phyloP scores from a whole-genome alignment of 2,113 vertebrate species.

The Scatophagus argus region DNA sequence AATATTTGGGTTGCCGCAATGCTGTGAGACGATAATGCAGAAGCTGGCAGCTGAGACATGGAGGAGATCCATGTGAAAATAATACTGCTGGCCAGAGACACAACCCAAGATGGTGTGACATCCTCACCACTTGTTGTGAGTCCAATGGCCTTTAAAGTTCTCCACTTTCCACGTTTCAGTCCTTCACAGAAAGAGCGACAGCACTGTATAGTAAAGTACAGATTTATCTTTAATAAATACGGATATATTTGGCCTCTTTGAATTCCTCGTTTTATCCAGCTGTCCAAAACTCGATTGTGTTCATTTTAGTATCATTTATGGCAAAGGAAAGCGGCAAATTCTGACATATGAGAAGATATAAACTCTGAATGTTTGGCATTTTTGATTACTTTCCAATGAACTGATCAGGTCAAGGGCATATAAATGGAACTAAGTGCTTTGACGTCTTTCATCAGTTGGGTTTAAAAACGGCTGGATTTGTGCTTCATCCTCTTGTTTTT shows the following conservation, averaged over 20 bases:
- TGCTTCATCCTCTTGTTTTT: background rate
- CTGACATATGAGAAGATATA: too few relatives aligned
- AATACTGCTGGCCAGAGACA: constrained; percentile 28
- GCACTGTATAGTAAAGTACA: background rate
- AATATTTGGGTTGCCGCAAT: constrained; percentile 71
- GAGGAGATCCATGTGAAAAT: constrained; percentile 57
- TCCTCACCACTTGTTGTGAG: constrained; percentile 17
- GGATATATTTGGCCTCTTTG: too few relatives aligned
- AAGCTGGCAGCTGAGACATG: constrained; percentile 39
- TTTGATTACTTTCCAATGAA: background rate
- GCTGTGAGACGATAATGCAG: constrained; percentile 45
- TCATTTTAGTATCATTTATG: background rate
- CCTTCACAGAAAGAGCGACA: background rate
- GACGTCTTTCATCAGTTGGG: background rate
- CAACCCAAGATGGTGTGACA: constrained; percentile 18
- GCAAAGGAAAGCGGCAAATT: background rate
- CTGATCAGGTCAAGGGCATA: background rate
- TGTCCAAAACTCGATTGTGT: background rate
- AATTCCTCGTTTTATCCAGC: too few relatives aligned
- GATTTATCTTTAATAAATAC: background rate
- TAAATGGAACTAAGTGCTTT: background rate
- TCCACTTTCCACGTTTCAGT: background rate
- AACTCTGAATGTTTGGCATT: background rate
- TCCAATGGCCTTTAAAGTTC: constrained; percentile 23
- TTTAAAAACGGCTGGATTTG: background rate